Base-by-base conservation (phyloP, 2,113 vertebrate species). In the Corydoras sp. region DNA sequence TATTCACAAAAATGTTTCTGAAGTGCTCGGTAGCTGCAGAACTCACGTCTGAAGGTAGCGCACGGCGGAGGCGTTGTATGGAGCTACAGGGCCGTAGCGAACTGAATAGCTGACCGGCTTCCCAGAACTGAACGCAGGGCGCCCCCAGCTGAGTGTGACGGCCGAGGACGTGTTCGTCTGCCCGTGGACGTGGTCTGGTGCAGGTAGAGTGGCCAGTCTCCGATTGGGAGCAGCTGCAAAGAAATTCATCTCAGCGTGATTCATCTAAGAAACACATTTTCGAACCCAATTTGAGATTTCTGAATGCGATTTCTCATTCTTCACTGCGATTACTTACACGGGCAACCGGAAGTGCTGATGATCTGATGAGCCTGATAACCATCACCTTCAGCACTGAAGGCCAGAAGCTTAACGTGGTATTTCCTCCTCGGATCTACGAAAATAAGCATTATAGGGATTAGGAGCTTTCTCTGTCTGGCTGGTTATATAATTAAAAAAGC, bases 291-390 rank as follows among this genome's bases (percentile, higher is more conserved):
- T 3, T 3, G 7, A 30, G 2, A 31, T 53, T 64, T 31, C 4
- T 10, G 62, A 62, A 3, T 5, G 24, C 24, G 3, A 3, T 18
- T 29, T 59, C 51, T 60, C 30, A 50, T 58, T 11, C 12, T 14
- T 60, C 8, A 30, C 24, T 10, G 32, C 1, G 10, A 72, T 4
- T 32, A 93, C 97, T 93, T 89, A 99, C 97, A 95, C 71, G 95
- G 89, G 62, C 97, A 99, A 83, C 93, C 93, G 0, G 94, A 93
- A 2, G 96, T 98, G 73, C 92, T 97, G 78, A 94, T 85, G 0
- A 93, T 95, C 79, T 95, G 96, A 79, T 98, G 96, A 0, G 93
- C 93, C 83, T 98, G 93, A 77, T 97, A 97, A 43, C 97, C 96
- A 49, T 98, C 95, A 81, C 97, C 97, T 68, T 88, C 69, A 63